Percentiles rank a stretch among this genome's conserved stretches.
Conservation (phyloP, 2,797 vertebrate species). For the Alfaro cultratus region DNA sequence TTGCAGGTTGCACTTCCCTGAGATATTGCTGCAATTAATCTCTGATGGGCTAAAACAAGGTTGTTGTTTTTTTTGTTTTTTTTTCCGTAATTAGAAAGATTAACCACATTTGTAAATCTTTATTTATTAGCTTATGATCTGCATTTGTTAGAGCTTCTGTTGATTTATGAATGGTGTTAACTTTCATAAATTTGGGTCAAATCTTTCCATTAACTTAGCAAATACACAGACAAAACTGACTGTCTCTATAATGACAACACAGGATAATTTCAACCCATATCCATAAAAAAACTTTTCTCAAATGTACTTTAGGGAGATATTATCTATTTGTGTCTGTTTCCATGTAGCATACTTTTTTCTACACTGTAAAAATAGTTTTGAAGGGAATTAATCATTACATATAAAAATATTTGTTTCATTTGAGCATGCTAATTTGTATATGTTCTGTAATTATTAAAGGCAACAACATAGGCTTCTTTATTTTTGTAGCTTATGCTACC, state of each 20-base stretch:
- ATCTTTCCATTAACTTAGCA: not conserved
- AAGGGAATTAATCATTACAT: not conserved
- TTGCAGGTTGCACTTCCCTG: not conserved
- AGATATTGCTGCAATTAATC: not conserved
- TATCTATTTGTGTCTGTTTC: not conserved
- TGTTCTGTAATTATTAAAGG: not conserved
- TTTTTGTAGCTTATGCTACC: not conserved
- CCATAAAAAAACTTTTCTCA: not conserved
- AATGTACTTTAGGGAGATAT: not conserved
- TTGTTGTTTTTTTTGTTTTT: no score
- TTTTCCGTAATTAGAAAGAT: not conserved
- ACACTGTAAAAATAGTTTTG: not conserved
- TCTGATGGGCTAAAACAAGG: not conserved
- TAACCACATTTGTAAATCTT: not conserved
- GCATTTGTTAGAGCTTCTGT: not conserved
- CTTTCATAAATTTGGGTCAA: not conserved
- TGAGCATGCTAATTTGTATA: not conserved
- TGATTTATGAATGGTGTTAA: not conserved
- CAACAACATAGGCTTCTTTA: not conserved
- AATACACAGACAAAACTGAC: not conserved
- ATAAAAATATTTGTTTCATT: not conserved
- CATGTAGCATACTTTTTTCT: not conserved
- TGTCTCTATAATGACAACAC: not conserved
- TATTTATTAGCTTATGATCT: not conserved
- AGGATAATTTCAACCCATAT: not conserved